A percentile compares a stretch with the other conserved stretches of the same genome.
Evolutionary conservation across 2,797 vertebrate genomes (phyloP).

Genomic region (Scarus forsteni): DNA sequence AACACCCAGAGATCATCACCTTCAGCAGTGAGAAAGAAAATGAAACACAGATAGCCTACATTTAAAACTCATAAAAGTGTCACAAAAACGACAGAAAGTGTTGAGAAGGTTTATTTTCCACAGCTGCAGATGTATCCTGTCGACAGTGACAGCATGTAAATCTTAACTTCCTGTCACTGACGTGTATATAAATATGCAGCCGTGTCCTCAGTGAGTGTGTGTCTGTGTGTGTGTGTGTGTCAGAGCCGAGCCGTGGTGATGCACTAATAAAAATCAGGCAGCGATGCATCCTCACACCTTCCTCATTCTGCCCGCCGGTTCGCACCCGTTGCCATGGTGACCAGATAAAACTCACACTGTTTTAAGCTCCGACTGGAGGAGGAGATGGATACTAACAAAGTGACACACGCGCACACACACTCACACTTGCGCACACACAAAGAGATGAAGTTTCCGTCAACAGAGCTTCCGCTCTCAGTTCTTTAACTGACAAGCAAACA

Average conservation of each 20-base stretch:
- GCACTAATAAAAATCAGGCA: conserved; percentile 85
- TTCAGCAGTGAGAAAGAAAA: neutral
- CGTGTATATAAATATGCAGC: conserved; percentile 27
- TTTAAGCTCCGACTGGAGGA: conserved; percentile 90
- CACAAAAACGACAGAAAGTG: conserved; percentile 3
- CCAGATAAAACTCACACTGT: conserved; percentile 98
- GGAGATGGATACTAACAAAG: conserved; percentile 79
- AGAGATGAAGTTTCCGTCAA: conserved; percentile 60
- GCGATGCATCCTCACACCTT: conserved; percentile 86
- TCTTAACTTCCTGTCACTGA: conserved; percentile 14
- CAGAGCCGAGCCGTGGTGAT: conserved; percentile 63
- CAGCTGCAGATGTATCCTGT: conserved; percentile 9
- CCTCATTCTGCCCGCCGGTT: conserved; percentile 79
- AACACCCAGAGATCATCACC: neutral
- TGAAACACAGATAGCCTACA: neutral
- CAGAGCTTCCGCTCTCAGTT: conserved; percentile 62
- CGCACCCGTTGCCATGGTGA: conserved; percentile 94
- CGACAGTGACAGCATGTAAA: conserved; percentile 23
- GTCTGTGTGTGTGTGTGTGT: conserved; percentile 34
- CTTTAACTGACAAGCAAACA: conserved; percentile 73
- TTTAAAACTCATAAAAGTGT: conserved; percentile 6
- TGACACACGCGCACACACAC: conserved; percentile 40
- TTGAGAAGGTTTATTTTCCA: conserved; percentile 8
- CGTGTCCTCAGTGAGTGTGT: conserved; percentile 30
- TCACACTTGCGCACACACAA: conserved; percentile 45